Evolutionary conservation across 2,113 vertebrate species (phyloP).

Genomic region (Eidolon helvum): DNA sequence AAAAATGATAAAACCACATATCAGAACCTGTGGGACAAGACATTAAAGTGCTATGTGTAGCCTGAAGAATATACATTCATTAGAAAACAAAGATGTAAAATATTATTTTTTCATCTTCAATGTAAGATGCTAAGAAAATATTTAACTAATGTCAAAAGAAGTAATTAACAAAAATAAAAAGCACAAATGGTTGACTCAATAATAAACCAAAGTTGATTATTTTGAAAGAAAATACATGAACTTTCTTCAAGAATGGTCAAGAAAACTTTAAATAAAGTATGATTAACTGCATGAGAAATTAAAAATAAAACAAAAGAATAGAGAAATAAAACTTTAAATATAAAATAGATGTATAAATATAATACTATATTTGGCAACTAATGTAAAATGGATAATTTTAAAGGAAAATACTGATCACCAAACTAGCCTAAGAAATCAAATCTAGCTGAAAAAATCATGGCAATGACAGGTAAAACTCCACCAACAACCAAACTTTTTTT

Average conservation of each 20-base stretch:
- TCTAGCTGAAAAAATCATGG: background rate
- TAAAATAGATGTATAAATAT: background rate
- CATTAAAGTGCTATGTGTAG: background rate
- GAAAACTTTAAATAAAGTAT: background rate
- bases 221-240: background rate
- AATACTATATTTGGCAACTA: background rate
- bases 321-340: background rate
- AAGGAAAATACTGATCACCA: background rate
- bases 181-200: background rate
- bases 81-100: background rate
- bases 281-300: background rate
- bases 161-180: background rate
- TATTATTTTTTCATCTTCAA: background rate
- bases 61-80: background rate
- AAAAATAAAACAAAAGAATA: background rate
- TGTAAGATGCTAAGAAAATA: background rate
- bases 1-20: background rate
- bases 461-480: background rate
- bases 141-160: conserved; percentile 5
- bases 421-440: background rate
- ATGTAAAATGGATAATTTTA: background rate
- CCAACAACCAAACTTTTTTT: background rate
- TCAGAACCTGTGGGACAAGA: background rate
- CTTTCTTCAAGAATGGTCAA: background rate
- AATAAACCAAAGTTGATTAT: background rate